Base-by-base conservation (phyloP, 2,888 invertebrate genomes). In the Thymelicus lineola region DNA sequence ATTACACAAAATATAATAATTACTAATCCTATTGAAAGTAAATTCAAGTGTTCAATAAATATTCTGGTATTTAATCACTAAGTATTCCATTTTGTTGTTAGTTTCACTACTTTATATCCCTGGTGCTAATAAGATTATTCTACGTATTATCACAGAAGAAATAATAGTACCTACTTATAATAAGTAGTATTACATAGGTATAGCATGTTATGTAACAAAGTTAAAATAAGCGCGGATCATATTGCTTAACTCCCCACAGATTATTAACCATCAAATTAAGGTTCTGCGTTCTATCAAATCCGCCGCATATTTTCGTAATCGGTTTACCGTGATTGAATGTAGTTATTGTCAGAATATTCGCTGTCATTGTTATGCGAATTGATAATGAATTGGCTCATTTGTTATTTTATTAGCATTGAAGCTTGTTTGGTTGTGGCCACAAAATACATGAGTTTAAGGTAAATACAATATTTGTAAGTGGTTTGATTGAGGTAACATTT, bases 311-410 rank as follows among this genome's bases (percentile, higher is more conserved):
- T 60, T 60, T 60, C 65, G 53, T 61, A 67, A 67, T 60, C 67
- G 67, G 50, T 60, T 60, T 53, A 61, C 15, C 60, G 15, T 67
- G 60, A 67, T 61, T 61, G 42, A 61, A 67, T 60, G 67, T 48
- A 60, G 42, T 67, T 60, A 67, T 67, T 67, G 60, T 50, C 53
- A 53, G 60, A 17, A 67, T 53, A 60, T 53, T 67, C 53, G 53
- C 60, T 28, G 53, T 28, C 35, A 67, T 67, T 28, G 42, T 61
- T 61, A 61, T 67, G 53, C 38, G 67, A 60, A 61, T 61, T 60
- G 60, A 36, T 53, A 60, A 67, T 60, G 60, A 67, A 53, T 61
- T 67, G 20, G 50, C 60, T 67, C 53, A 20, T 67, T 67, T 59
- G 66, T 38, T 66, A 42, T 60, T 50, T 50, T 60, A 60, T 66